These are phyloP conservation scores for Molorchus minor DNA, from an alignment of 2,888 invertebrate genomes.

Conservation along the genomic window DNA sequence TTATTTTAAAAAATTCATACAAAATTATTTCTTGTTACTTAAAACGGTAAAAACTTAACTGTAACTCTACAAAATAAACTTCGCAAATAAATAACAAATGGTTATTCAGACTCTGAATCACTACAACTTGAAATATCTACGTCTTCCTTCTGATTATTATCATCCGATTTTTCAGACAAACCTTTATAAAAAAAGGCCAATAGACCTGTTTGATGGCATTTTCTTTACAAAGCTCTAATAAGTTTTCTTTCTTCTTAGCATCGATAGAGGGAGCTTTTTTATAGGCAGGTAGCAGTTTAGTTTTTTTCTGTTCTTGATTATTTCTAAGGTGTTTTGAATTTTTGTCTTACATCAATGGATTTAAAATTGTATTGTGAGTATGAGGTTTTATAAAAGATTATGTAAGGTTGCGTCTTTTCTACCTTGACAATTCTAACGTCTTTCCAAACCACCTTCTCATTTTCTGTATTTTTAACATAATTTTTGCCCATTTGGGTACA, in stretches of 20 bases:
- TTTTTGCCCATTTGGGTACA: not conserved
- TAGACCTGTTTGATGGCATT: not conserved
- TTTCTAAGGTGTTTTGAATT: not conserved
- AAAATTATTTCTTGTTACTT: no score
- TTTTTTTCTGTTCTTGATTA: not conserved
- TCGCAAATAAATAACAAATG: no score
- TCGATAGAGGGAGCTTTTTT: not conserved
- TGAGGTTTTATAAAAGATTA: not conserved
- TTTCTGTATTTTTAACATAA: not conserved
- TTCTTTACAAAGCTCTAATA: not conserved
- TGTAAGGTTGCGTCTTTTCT: not conserved
- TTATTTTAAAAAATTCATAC: no score
- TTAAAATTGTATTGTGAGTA: not conserved
- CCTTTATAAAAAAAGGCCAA: no score
- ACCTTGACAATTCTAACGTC: not conserved
- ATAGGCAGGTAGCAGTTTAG: not conserved
- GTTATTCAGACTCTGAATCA: no score
- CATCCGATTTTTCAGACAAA: no score
- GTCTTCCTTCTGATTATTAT: no score
- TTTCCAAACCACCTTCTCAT: not conserved
- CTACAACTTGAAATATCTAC: no score
- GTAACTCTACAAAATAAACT: no score
- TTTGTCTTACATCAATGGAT: not conserved
- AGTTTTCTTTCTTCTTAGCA: not conserved
- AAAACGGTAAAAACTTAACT: no score